Evolutionary conservation across 2,113 vertebrate genomes (phyloP), one percentile per base, ranked within the genome.

Genomic region (Hepsetus odoe): DNA sequence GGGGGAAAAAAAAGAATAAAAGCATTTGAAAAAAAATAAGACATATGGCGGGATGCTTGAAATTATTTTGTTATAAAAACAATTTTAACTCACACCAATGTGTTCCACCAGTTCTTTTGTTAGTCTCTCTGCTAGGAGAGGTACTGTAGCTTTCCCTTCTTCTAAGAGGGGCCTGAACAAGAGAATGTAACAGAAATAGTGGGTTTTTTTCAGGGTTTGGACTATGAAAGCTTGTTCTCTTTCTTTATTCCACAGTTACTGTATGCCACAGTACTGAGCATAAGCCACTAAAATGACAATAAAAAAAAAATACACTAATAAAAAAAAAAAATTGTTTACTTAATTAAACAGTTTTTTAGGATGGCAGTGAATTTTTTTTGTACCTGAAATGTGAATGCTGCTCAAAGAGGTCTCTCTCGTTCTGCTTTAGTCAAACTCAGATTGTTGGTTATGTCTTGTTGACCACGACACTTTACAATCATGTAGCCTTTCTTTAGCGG

Each of bases 401-500:
- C 51, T 90, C 8, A 0, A 95, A 95, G 86, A 95, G 95, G 11
- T 0, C 0, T 44, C 14, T 85, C 80, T 95, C 95, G 1, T 82
- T 90, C 2, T 86, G 94, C 93, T 74, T 87, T 0, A 0, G 85
- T 5, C 85, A 95, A 83, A 72, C 84, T 64, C 53, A 92, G 0
- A 0, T 67, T 84, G 5, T 90, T 53, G 10, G 85, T 82, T 53
- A 88, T 86, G 24, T 88, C 86, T 55, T 80, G 84, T 77, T 95
- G 94, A 3, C 93, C 92, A 1, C 92, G 87, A 51, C 94, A 95
- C 84, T 89, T 95, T 14, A 95, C 93, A 0, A 95, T 84, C 92
- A 93, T 93, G 86, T 95, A 95, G 30, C 94, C 94, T 66, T 94
- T 95, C 82, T 86, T 91, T 51, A 95, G 90, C 9, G 61, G 83